Evolutionary conservation across 2,113 vertebrate genomes (phyloP).

Genomic region (Xenus cinereus): DNA sequence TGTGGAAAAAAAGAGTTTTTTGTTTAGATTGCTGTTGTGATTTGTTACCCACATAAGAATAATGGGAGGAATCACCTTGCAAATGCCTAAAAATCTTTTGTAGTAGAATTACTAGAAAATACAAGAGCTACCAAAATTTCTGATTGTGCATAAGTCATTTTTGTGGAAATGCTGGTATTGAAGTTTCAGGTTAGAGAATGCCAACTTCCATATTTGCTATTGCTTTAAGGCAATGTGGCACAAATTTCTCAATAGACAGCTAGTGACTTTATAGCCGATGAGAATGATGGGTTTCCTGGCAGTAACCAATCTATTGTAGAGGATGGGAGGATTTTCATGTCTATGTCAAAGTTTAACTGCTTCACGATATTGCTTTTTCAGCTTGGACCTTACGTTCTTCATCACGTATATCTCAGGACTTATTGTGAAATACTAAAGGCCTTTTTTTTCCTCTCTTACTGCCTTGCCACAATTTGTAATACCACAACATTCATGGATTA

Average conservation of each 20-base stretch:
- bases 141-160: background rate
- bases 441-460: background rate
- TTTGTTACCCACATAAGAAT: background rate
- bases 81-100: background rate
- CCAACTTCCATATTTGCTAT: background rate
- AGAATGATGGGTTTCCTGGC: background rate
- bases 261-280: background rate
- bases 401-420: background rate
- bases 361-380: background rate
- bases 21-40: background rate
- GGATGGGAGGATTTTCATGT: background rate
- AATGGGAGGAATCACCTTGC: background rate
- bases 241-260: background rate
- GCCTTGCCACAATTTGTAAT: background rate
- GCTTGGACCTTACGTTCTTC: background rate
- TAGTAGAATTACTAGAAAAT: background rate
- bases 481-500: background rate
- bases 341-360: background rate
- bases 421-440: background rate
- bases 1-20: background rate
- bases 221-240: background rate
- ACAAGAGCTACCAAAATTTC: background rate
- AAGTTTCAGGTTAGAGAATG: background rate
- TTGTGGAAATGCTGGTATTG: background rate
- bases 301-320: background rate